phyloP scores from a whole-genome alignment of 2,797 vertebrate genomes.

The Mareca strepera region DNA sequence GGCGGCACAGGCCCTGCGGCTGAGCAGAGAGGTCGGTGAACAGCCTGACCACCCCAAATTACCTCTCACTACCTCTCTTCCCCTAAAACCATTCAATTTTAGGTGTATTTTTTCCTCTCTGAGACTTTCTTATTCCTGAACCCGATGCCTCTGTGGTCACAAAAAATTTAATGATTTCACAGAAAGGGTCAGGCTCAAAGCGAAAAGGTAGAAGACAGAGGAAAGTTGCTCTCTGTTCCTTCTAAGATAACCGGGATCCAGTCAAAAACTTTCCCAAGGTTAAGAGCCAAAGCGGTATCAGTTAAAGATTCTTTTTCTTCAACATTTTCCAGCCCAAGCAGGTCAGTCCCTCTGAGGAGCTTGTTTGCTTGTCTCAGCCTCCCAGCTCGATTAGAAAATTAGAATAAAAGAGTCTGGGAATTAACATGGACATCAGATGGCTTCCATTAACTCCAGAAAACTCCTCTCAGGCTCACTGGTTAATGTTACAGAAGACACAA shows the following conservation, averaged over 20 bases:
- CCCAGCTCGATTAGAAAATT: slow-evolving; percentile 44
- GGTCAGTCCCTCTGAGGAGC: slow-evolving; percentile 37
- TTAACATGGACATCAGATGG: slow-evolving; percentile 58
- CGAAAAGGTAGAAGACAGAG: neutral
- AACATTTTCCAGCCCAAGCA: slow-evolving; percentile 21
- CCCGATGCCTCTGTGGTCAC: neutral
- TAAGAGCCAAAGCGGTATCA: neutral
- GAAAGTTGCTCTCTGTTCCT: neutral
- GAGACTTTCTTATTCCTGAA: neutral
- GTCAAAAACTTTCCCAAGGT: slow-evolving; percentile 12
- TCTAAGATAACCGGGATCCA: neutral
- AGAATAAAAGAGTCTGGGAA: slow-evolving; percentile 57
- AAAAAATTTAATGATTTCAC: neutral
- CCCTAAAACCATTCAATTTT: neutral
- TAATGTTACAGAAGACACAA: neutral
- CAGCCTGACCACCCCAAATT: neutral
- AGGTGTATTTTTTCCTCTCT: neutral
- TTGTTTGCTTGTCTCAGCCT: neutral
- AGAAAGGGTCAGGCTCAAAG: neutral
- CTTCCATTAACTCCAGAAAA: slow-evolving; percentile 57
- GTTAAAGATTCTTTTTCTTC: neutral
- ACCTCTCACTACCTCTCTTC: neutral
- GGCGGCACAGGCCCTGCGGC: slow-evolving; percentile 85
- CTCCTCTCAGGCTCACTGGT: neutral
- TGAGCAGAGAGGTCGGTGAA: slow-evolving; percentile 18